Evolutionary conservation across 2,888 invertebrate species (phyloP).

Genomic region (Heliothis peltigera): DNA sequence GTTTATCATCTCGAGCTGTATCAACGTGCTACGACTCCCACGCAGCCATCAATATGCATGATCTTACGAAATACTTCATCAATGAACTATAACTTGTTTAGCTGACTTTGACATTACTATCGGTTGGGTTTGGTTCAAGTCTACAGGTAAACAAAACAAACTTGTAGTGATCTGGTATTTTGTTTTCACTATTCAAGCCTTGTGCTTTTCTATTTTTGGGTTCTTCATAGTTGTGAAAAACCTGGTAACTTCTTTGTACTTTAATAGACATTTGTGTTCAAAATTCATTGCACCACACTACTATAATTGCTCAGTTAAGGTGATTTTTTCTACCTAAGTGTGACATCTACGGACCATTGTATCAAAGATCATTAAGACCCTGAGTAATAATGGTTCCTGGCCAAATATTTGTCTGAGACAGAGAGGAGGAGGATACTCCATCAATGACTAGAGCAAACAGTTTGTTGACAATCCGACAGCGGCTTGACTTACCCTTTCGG

Average conservation of each 20-base stretch:
- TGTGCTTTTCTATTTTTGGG: too few species aligned
- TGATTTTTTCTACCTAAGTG: neutral
- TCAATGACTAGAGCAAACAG: conserved; percentile 15
- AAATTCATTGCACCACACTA: too few species aligned
- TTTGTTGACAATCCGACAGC: conserved; percentile 26
- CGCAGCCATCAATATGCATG: conserved; percentile 40
- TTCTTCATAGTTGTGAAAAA: too few species aligned
- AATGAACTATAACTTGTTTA: conserved; percentile 53
- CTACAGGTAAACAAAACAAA: conserved; percentile 1
- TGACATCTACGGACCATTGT: neutral
- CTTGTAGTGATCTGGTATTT: neutral
- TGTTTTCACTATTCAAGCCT: neutral
- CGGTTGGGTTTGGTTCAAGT: neutral
- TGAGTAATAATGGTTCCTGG: neutral
- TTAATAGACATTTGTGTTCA: too few species aligned
- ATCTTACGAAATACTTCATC: conserved; percentile 50
- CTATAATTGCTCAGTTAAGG: too few species aligned
- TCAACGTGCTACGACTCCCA: conserved; percentile 35
- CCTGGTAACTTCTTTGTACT: too few species aligned
- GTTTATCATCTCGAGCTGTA: conserved; percentile 33
- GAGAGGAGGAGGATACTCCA: neutral
- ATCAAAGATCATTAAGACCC: neutral
- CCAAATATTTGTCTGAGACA: conserved; percentile 6
- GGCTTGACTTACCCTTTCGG: conserved; percentile 10
- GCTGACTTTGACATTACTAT: conserved; percentile 30